Base-by-base conservation (phyloP, 2,113 vertebrate species). In the Oncorhynchus clarkii region DNA sequence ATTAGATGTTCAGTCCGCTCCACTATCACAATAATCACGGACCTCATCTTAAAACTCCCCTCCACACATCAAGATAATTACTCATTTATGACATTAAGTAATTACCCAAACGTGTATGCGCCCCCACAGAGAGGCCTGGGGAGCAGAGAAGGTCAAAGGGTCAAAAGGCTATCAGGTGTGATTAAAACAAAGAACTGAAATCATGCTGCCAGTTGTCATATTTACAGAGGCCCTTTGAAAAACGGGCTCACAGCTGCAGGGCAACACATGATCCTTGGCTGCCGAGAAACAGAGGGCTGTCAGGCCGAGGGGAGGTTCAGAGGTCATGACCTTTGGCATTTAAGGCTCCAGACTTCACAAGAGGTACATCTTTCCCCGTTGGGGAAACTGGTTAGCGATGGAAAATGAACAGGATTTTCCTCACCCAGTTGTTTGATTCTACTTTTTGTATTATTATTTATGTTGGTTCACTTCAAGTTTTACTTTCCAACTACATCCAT, bases 211-310 rank as follows among this genome's bases (percentile, higher is more conserved):
- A 79, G 86, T 79, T 82, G 87, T 87, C 87, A 82, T 84, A 86
- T 85, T 85, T 81, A 84, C 77, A 82, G 75, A 74, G 76, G 75
- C 71, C 75, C 27, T 82, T 78, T 70, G 65, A 71, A 86, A 74
- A 79, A 82, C 72, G 65, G 82, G 11, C 31, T 51, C 87, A 91
- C 90, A 90, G 89, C 88, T 91, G 91, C 88, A 87, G 85, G 86
- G 78, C 86, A 45, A 45, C 84, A 85, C 88, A 88, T 90, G 88
- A 90, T 91, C 89, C 85, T 82, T 80, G 51, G 16, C 14, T 83
- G 83, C 84, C 81, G 70, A 89, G 88, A 91, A 91, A 85, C 84
- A 71, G 81, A 91, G 77, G 80, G 80, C 84, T 87, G 91, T 92
- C 89, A 89, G 82, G 82, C 79, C 75, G 60, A 68, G 73, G 80